Percentiles rank a stretch among this genome's conserved stretches.
Conservation (phyloP, 2,888 invertebrate genomes). For the Drosophila ustulata region DNA sequence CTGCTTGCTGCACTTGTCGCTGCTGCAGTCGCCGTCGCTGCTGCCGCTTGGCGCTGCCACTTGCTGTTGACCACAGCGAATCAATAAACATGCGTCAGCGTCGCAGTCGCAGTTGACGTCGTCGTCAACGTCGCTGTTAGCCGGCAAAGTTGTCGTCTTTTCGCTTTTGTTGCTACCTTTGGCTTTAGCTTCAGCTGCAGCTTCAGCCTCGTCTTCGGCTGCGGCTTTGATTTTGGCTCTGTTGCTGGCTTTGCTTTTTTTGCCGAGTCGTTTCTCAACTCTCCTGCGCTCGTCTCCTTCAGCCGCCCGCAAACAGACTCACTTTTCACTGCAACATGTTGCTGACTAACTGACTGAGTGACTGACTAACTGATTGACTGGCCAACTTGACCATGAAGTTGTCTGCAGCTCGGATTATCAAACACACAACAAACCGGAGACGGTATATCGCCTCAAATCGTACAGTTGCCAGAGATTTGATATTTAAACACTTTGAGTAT, state of each 20-base stretch:
- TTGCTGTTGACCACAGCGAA: conserved; percentile 71
- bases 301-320: conserved; percentile 58
- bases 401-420: conserved; percentile 50
- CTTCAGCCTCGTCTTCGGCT: conserved; percentile 26
- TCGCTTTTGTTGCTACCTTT: conserved; percentile 63
- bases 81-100: conserved; percentile 69
- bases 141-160: conserved; percentile 71
- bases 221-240: conserved; percentile 18
- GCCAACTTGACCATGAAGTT: conserved; percentile 42
- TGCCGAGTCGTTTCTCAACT: conserved; percentile 23
- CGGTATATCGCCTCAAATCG: conserved; percentile 34
- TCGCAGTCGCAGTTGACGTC: conserved; percentile 5
- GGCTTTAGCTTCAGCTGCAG: conserved; percentile 28
- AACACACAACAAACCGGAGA: conserved; percentile 44
- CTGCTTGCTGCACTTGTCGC: conserved; percentile 63
- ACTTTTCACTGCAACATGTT: conserved; percentile 69
- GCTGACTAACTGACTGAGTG: conserved; percentile 58
- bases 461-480: background rate
- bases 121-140: conserved; percentile 37
- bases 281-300: conserved; percentile 20
- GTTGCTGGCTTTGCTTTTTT: conserved; percentile 4
- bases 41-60: conserved; percentile 13
- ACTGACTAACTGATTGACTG: conserved; percentile 38
- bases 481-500: background rate
- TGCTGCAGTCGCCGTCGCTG: conserved; percentile 9